Conservation (phyloP, 2,797 vertebrate species). For the Alfaro cultratus region DNA sequence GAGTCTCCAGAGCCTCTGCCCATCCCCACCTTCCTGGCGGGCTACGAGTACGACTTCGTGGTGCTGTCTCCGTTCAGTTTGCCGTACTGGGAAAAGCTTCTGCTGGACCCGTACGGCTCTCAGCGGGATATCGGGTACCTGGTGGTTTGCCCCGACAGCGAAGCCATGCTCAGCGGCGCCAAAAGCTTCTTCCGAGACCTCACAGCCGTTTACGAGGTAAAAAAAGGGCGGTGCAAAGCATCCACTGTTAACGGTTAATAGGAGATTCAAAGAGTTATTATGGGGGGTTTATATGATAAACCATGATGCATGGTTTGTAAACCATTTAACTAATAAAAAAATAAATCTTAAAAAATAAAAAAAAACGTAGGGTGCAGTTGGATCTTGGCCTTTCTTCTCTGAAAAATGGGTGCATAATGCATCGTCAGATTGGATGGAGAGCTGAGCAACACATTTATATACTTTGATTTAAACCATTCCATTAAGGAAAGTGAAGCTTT, state of each 20-base stretch:
- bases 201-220: conserved; percentile 96
- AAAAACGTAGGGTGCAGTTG: neutral
- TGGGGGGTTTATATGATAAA: neutral
- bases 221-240: neutral
- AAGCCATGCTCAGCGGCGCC: conserved; percentile 94
- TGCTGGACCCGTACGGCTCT: conserved; percentile 96
- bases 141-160: conserved; percentile 97
- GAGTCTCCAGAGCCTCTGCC: conserved; percentile 99
- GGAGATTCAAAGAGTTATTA: neutral
- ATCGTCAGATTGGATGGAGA: neutral
- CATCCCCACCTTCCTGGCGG: conserved; percentile 97
- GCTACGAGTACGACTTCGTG: conserved; percentile 97
- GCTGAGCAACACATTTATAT: neutral
- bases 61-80: conserved; percentile 97
- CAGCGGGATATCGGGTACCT: conserved; percentile 96
- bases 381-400: neutral
- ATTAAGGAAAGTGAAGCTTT: neutral
- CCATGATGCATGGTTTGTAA: neutral
- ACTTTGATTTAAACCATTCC: neutral
- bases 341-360: neutral
- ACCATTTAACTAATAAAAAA: neutral
- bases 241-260: neutral
- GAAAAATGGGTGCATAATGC: neutral
- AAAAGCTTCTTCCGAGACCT: conserved; percentile 97
- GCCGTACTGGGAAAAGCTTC: conserved; percentile 98